Evolutionary conservation across 2,888 invertebrate genomes (phyloP).

Genomic region (Himalopsyche japonica): DNA sequence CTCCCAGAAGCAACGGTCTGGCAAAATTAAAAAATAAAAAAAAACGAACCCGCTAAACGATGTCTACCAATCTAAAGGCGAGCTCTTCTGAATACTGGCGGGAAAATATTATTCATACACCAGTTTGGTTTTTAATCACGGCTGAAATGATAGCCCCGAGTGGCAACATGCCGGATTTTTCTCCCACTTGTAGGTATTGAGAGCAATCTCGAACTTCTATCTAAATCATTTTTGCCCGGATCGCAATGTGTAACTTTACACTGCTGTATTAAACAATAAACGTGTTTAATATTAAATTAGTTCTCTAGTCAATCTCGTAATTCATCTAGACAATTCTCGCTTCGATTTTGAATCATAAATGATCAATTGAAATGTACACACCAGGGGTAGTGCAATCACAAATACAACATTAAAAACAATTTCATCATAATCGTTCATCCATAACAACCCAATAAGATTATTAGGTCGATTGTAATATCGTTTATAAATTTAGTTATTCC

Average conservation of each 20-base stretch:
- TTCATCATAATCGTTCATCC: too few species aligned
- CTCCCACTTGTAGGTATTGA: neutral
- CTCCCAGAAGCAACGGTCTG: neutral
- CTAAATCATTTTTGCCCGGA: neutral
- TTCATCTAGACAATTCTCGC: too few species aligned
- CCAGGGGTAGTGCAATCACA: too few species aligned
- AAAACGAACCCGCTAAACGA: neutral
- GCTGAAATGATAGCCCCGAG: slow-evolving; percentile 17
- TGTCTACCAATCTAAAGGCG: slow-evolving; percentile 12
- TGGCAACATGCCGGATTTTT: slow-evolving; percentile 23
- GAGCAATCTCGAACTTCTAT: neutral
- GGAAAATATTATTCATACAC: slow-evolving; percentile 2
- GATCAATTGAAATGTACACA: too few species aligned
- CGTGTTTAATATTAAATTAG: too few species aligned
- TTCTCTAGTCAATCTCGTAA: too few species aligned
- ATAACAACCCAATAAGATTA: too few species aligned
- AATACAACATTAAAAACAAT: too few species aligned
- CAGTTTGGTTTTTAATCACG: slow-evolving; percentile 22
- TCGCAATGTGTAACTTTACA: neutral
- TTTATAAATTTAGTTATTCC: too few species aligned
- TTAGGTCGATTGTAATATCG: too few species aligned
- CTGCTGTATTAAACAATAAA: neutral
- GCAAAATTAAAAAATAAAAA: neutral
- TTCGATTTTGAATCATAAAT: too few species aligned
- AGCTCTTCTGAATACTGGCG: neutral